Base-by-base conservation (phyloP, 2,888 invertebrate species). In the Abrostola triplasia region DNA sequence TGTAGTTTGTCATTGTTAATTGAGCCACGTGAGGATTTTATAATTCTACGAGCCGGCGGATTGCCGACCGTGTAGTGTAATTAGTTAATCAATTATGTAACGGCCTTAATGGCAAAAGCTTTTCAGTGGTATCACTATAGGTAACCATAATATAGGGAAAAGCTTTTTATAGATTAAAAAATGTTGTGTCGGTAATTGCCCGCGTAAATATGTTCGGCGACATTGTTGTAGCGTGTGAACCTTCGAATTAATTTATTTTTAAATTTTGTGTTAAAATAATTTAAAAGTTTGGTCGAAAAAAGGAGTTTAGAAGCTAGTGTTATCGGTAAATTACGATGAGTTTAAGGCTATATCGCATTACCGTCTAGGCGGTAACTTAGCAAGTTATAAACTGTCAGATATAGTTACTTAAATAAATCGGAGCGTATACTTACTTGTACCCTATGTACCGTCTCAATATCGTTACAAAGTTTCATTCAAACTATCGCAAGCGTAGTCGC, bases 21-120 rank as follows among this genome's bases (percentile, higher is more conserved):
- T 55, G 38, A 66, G 64, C 78, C 83, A 83, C 84, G 83, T 84
- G 83, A 77, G 70, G 50, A 69, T 73, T 77, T 73, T 73, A 67
- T 74, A 72, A 69, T 76, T 68, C 60, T 67, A 69, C 64, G 67
- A 70, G 69, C 73, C 80, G 72, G 56, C 48, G 56, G 47, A 73
- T 76, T 74, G 74, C 78, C 79, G 67, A 73, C 75, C 75, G 68
- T 80, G 80, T 82, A 82, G 84, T 85, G 86, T 84, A 86, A 89
- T 89, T 88, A 87, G 85, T 83, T 84, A 82, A 86, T 86, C 84
- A 88, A 87, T 88, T 85, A 86, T 87, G 85, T 86, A 88, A 88
- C 83, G 69, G 66, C 72, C 73, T 67, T 77, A 80, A 77, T 83
- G 67, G 71, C 61, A 67, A 73, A 68, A 71, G 71, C 72, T 73